Conservation (phyloP, 2,888 invertebrate species). For the Torymus texanus region DNA sequence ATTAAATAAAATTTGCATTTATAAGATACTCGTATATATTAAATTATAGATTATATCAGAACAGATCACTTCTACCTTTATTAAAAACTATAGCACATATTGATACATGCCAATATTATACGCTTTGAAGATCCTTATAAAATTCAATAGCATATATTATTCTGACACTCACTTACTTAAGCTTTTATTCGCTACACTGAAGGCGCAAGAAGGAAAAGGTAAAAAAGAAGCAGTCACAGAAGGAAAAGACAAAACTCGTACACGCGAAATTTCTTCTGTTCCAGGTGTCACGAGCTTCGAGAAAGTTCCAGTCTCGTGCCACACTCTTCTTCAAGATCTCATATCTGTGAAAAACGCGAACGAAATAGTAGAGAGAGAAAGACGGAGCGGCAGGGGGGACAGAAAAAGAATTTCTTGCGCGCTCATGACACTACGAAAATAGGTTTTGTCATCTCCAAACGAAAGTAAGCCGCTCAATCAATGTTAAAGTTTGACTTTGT, state of each 20-base stretch:
- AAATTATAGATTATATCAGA: too few species aligned
- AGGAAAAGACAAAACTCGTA: slow-evolving; percentile 41
- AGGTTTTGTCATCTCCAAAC: slow-evolving; percentile 35
- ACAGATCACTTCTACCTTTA: too few species aligned
- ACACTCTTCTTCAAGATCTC: slow-evolving; percentile 38
- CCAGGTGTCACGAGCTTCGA: slow-evolving; percentile 46
- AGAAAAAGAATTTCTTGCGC: slow-evolving; percentile 16
- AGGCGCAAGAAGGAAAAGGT: slow-evolving; percentile 5
- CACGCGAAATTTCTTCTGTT: slow-evolving; percentile 47
- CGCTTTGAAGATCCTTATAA: slow-evolving; percentile 22
- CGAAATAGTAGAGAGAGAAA: slow-evolving; percentile 13
- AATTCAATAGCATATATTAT: slow-evolving; percentile 39
- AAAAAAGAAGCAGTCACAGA: slow-evolving; percentile 9
- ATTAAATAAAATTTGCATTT: too few species aligned
- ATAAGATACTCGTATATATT: too few species aligned
- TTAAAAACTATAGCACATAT: not conserved
- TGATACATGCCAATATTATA: slow-evolving; percentile 14
- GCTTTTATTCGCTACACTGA: slow-evolving; percentile 41
- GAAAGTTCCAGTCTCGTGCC: slow-evolving; percentile 35
- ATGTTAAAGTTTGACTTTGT: slow-evolving; percentile 37
- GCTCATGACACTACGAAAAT: slow-evolving; percentile 26
- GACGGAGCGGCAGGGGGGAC: not conserved
- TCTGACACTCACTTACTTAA: slow-evolving; percentile 27
- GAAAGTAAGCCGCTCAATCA: slow-evolving; percentile 34
- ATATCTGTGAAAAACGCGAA: slow-evolving; percentile 35